These are phyloP conservation scores for Helogale parvula DNA, from an alignment of 2,113 vertebrate genomes.

Conservation along the genomic window DNA sequence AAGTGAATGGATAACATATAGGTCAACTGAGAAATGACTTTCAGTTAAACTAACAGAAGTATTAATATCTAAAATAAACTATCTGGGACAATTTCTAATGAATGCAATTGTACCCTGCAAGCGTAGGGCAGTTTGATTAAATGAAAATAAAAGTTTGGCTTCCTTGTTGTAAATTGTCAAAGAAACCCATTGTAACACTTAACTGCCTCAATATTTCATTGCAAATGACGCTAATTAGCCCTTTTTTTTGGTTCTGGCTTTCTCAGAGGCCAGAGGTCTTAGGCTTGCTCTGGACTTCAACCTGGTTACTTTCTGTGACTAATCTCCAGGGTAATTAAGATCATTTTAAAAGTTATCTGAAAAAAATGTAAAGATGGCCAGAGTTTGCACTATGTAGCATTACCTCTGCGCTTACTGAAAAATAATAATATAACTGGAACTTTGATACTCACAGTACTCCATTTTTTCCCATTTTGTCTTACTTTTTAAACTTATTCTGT, in stretches of 20 bases:
- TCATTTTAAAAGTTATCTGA: not conserved
- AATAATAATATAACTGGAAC: not conserved
- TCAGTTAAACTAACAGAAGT: not conserved
- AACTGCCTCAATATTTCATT: conserved; percentile 36
- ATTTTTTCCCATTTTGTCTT: not conserved
- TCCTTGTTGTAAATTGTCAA: conserved; percentile 46
- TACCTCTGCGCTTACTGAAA: not conserved
- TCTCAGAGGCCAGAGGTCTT: not conserved
- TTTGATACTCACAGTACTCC: not conserved
- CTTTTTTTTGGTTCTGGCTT: not conserved
- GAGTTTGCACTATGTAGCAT: not conserved
- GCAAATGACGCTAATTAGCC: conserved; percentile 32
- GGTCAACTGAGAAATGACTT: not conserved
- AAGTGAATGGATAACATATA: accelerated
- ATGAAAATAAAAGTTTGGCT: not conserved
- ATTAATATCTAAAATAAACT: not conserved
- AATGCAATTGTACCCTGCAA: not conserved
- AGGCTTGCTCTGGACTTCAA: not conserved
- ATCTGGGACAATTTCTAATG: not conserved
- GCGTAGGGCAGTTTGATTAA: not conserved
- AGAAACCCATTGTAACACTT: conserved; percentile 21
- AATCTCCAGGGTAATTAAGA: conserved; percentile 39
- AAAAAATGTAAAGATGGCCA: not conserved
- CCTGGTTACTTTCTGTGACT: not conserved
- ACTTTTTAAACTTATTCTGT: not conserved